Percentiles rank a stretch among this genome's conserved stretches.
Evolutionary conservation across 2,113 vertebrate species (phyloP).

Genomic region (Bubalus kerabau): DNA sequence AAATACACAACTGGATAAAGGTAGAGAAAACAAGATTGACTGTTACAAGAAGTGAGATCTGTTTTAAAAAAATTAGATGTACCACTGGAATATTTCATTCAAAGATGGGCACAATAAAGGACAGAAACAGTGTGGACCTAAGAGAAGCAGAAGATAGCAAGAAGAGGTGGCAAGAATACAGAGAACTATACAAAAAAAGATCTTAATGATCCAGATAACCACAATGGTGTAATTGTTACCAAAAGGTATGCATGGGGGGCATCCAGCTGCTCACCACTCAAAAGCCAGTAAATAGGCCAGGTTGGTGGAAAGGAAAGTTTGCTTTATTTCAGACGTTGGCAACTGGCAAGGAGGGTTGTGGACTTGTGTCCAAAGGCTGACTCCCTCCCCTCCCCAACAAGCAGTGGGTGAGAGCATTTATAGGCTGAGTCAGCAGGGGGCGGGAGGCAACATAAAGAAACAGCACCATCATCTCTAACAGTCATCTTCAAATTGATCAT

Average conservation of each 20-base stretch:
- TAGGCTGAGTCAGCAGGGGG: fast-evolving
- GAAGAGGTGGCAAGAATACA: background rate
- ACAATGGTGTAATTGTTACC: background rate
- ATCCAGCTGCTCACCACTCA: background rate
- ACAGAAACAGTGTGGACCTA: background rate
- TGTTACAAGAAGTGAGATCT: background rate
- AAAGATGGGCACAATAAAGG: background rate
- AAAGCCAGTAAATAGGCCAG: background rate
- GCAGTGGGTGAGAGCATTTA: background rate
- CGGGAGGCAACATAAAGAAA: background rate
- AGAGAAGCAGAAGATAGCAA: background rate
- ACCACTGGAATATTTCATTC: background rate
- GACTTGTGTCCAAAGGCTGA: background rate
- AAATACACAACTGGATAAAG: background rate
- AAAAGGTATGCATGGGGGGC: fast-evolving
- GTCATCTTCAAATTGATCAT: background rate
- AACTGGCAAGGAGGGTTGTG: background rate
- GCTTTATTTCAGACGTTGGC: background rate
- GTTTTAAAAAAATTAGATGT: background rate
- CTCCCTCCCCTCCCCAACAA: background rate
- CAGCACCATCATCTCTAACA: background rate
- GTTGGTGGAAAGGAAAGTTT: background rate
- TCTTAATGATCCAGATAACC: background rate
- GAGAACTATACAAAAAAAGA: background rate
- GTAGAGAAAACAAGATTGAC: background rate